Base-by-base conservation (phyloP, 2,888 invertebrate genomes). In the Adela reaumurella region DNA sequence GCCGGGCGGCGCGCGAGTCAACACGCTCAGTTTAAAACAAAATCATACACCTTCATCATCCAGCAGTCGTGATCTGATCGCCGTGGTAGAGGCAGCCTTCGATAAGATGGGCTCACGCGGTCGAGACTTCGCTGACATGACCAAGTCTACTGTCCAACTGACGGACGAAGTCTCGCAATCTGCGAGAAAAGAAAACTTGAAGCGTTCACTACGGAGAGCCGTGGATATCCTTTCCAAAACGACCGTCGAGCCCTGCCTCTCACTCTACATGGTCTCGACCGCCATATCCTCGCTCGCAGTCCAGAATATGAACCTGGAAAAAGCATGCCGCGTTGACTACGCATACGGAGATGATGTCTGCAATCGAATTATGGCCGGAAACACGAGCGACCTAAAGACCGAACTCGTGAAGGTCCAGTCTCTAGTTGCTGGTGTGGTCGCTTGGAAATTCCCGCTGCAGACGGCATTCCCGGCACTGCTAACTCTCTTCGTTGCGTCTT, bases 201-300 rank as follows among this genome's bases (percentile, higher is more conserved):
- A 74, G 53, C 58, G 55, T 16, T 49, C 60, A 3, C 55, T 76
- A 52, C 77, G 74, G 58, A 61, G 61, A 42, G 55, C 85, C 16
- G 71, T 67, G 55, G 57, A 58, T 56, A 59, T 68, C 50, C 60
- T 70, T 29, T 60, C 62, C 2, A 77, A 78, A 58, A 74, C 70
- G 1, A 86, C 87, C 0, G 86, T 88, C 2, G 87, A 88, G 57
- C 87, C 87, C 10, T 83, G 87, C 57, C 62, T 87, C 53, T 83
- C 85, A 53, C 72, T 81, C 53, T 87, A 85, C 61, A 83, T 87
- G 61, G 68, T 87, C 62, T 86, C 86, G 52, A 83, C 82, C 45
- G 81, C 84, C 1, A 62, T 85, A 19, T 89, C 91, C 0, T 85
- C 87, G 42, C 62, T 84, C 19, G 81, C 83, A 1, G 72, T 84